phyloP scores from a whole-genome alignment of 2,113 vertebrate species.

The Neofelis nebulosa region DNA sequence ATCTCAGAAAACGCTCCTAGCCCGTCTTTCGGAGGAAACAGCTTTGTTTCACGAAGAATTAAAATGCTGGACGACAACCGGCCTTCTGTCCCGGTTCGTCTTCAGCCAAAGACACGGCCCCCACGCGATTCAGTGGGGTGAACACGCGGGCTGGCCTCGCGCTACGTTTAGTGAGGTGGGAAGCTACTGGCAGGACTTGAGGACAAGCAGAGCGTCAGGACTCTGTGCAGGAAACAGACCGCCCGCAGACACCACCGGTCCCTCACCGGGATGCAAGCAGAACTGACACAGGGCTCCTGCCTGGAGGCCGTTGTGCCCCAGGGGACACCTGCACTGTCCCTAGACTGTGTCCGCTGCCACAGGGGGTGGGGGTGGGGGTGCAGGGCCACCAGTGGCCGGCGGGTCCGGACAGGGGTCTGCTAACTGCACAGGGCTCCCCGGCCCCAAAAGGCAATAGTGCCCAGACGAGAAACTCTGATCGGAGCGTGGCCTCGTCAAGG shows the following conservation, averaged over 20 bases:
- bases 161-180: accelerated
- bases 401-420: not conserved
- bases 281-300: no score
- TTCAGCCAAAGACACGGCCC: not conserved
- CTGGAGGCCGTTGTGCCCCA: not conserved
- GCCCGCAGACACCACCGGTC: no score
- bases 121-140: accelerated
- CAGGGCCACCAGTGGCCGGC: no score
- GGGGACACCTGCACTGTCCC: not conserved
- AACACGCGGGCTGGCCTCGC: accelerated
- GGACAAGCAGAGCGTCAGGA: no score
- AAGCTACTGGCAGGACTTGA: no score
- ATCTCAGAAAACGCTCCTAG: not conserved
- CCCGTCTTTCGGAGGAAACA: not conserved
- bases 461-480: not conserved
- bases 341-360: not conserved
- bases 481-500: accelerated
- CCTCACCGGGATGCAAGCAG: no score
- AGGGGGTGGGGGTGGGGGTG: no score
- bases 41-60: not conserved
- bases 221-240: no score
- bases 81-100: accelerated
- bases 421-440: accelerated
- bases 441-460: accelerated
- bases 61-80: not conserved